These are phyloP conservation scores for Phylloscopus trochilus DNA, from an alignment of 2,113 vertebrate genomes.

Conservation along the genomic window DNA sequence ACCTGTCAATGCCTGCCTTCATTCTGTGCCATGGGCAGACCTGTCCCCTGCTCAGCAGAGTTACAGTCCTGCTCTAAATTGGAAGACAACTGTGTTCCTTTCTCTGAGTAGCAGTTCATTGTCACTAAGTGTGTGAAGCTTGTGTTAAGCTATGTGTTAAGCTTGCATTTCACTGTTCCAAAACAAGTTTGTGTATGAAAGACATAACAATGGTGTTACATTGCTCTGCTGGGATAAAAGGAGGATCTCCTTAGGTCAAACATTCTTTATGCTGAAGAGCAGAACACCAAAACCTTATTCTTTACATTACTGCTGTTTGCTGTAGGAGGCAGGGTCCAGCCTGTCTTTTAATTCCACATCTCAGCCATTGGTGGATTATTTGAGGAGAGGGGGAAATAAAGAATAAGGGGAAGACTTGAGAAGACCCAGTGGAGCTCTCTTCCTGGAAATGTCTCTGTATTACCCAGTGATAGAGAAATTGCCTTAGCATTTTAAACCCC, in stretches of 20 bases:
- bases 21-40: background rate
- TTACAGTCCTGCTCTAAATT: background rate
- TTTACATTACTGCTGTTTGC: background rate
- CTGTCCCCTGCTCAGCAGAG: background rate
- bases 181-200: background rate
- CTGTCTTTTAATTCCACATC: background rate
- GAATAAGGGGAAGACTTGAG: background rate
- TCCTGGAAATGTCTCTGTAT: background rate
- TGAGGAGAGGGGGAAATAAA: background rate
- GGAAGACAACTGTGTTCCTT: background rate
- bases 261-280: background rate
- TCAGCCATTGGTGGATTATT: background rate
- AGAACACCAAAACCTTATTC: background rate
- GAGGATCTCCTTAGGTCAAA: background rate
- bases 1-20: background rate
- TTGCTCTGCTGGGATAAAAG: background rate
- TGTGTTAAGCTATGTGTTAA: background rate
- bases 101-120: background rate
- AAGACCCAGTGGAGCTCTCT: background rate
- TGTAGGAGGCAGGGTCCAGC: background rate
- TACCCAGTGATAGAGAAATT: background rate
- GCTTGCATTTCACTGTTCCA: background rate
- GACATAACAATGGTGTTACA: background rate
- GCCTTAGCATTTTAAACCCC: background rate
- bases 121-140: background rate